Base-by-base conservation (phyloP, 2,888 invertebrate species). In the Caenorhabditis auriculariae region DNA sequence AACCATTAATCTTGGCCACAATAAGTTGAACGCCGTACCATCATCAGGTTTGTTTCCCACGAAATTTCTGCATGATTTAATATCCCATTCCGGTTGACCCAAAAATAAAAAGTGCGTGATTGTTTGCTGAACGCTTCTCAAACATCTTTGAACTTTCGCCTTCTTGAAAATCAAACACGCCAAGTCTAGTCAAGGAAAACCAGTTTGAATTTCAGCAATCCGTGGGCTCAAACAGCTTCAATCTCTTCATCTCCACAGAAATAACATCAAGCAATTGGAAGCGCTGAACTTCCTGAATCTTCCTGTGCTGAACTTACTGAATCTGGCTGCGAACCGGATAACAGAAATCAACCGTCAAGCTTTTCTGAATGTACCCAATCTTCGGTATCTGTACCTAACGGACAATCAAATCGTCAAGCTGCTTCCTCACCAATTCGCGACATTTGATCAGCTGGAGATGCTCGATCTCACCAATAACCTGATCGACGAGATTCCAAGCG, bases 191-290 rank as follows among this genome's bases (percentile, higher is more conserved):
- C n/a, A 21, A 29, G 32, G 26, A 44, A 2, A 48, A 15, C n/a
- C 9, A 4, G 24, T 39, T 15, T 15, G 26, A 35, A 19, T 61
- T 74, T 39, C 60, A 72, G 78, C 81, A 1, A 67, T 81, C 17
- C 77, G 81, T 23, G 81, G 82, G 12, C 76, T 81, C 63, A 77
- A 78, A 37, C 78, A 77, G 37, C 66, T 81, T 19, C 66, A 76
- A 53, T 77, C 81, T 0, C 66, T 81, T 5, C 81, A 81, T 55
- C 47, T 81, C 48, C 78, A 81, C 60, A 59, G 70, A 53, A 81
- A 82, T 46, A 48, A 60, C 26, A 78, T 81, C 46, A 41, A 56
- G 12, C 55, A 66, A 23, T 50, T 81, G 19, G 78, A 76, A 2
- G 69, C 78, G 19, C 59, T 81, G 12, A 72, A 74, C 29, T 80